Evolutionary conservation across 2,113 vertebrate genomes (phyloP).

Genomic region (Pardalotus punctatus): DNA sequence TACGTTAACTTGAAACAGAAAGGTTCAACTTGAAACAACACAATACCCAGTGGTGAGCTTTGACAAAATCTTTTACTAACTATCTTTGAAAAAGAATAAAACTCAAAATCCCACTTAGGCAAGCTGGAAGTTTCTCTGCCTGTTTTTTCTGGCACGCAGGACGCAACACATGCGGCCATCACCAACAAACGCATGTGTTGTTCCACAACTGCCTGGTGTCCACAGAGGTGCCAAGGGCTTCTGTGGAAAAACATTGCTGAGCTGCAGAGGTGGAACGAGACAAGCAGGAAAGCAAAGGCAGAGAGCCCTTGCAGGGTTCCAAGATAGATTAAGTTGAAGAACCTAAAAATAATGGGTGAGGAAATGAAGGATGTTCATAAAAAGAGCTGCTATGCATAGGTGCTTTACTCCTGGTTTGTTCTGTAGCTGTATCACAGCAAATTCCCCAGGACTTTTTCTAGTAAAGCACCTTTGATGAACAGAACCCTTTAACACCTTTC

Average conservation of each 20-base stretch:
- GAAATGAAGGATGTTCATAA: background rate
- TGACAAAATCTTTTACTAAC: background rate
- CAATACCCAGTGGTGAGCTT: background rate
- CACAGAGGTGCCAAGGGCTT: background rate
- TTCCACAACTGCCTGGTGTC: background rate
- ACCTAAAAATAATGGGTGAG: background rate
- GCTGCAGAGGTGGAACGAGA: background rate
- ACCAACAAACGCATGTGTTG: background rate
- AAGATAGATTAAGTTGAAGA: background rate
- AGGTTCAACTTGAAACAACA: background rate
- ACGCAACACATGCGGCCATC: background rate
- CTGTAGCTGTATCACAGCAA: background rate
- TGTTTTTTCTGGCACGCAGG: background rate
- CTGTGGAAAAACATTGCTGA: accelerated
- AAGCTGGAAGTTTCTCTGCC: background rate
- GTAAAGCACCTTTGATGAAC: background rate
- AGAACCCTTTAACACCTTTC: background rate
- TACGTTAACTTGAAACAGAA: background rate
- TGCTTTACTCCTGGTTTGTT: background rate
- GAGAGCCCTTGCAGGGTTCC: background rate
- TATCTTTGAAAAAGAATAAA: background rate
- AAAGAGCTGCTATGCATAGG: background rate
- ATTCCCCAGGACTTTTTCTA: background rate
- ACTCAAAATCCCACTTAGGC: background rate
- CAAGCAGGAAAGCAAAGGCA: background rate